Conservation (phyloP, 2,797 vertebrate genomes). For the Synaphobranchus kaupii region DNA sequence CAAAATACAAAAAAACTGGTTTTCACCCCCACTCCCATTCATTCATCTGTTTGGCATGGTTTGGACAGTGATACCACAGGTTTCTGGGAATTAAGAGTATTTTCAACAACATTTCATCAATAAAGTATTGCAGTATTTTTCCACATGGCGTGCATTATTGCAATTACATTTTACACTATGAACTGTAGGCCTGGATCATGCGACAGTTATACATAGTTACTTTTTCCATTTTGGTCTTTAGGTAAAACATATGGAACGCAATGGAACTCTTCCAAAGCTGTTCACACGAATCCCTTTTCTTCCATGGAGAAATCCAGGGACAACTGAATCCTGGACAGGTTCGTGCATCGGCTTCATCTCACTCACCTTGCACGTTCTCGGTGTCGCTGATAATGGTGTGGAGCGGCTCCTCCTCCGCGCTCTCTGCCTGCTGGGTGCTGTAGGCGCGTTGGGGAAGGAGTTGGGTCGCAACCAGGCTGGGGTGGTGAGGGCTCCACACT, state of each 20-base stretch:
- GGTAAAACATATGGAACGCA: too few relatives aligned
- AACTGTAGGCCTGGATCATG: not conserved
- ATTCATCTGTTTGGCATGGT: not conserved
- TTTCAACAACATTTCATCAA: not conserved
- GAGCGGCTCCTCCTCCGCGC: slow-evolving; percentile 77
- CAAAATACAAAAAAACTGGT: not conserved
- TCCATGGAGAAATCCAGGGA: not conserved
- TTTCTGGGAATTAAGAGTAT: not conserved
- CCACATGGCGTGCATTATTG: not conserved
- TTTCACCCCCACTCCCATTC: not conserved
- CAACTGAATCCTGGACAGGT: not conserved
- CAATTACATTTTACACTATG: not conserved
- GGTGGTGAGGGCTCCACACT: slow-evolving; percentile 49
- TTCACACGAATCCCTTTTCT: not conserved
- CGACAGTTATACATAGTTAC: not conserved
- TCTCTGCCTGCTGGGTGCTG: slow-evolving; percentile 81
- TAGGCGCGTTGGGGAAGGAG: slow-evolving; percentile 51
- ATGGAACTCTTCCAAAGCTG: not conserved
- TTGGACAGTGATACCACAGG: not conserved
- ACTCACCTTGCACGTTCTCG: slow-evolving; percentile 83
- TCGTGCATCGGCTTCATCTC: not conserved
- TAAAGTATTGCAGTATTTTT: too few relatives aligned
- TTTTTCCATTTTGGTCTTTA: not conserved
- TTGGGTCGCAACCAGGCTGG: slow-evolving; percentile 39
- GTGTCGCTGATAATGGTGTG: slow-evolving; percentile 85